Evolutionary conservation across 2,797 vertebrate species (phyloP), one percentile per base, ranked within the genome.

Genomic region (Pterois miles): DNA sequence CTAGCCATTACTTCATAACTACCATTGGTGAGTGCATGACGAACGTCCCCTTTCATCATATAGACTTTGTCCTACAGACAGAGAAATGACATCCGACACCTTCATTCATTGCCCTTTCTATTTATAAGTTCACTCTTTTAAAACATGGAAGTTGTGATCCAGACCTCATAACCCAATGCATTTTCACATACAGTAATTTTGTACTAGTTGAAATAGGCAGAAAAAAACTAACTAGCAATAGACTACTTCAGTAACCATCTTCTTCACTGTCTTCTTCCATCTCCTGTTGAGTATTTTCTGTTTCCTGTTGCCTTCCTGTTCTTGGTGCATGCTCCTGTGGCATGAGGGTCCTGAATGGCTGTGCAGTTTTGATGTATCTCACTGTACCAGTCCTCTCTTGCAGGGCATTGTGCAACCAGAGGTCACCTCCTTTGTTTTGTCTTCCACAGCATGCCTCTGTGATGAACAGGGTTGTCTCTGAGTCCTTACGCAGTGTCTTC

Each of bases 261-360:
- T 87, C 74, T 87, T 80, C 82, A 84, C 84, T 80, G 79, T 91
- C 84, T 92, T 88, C 85, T 84, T 91, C 89, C 90, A 93, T 91
- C 71, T 87, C 82, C 86, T 77, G 78, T 90, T 84, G 68, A 73
- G 64, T 86, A 65, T 56, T 90, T 88, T 75, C 84, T 89, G 83
- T 91, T 82, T 77, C 82, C 63, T 72, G 77, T 86, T 75, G 65
- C 64, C 77, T 77, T 74, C 85, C 75, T 71, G 81, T 89, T 80
- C 79, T 84, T 86, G 88, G 81, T 95, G 95, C 96, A 96, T 95
- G 95, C 84, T 93, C 75, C 74, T 80, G 86, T 94, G 90, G 94
- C 94, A 95, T 95, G 95, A 88, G 81, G 85, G 68, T 89, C 85
- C 85, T 83, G 89, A 92, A 86, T 94, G 92, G 87, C 85, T 83